Base-by-base conservation (phyloP, 2,113 vertebrate species). In the Regulus satrapa region DNA sequence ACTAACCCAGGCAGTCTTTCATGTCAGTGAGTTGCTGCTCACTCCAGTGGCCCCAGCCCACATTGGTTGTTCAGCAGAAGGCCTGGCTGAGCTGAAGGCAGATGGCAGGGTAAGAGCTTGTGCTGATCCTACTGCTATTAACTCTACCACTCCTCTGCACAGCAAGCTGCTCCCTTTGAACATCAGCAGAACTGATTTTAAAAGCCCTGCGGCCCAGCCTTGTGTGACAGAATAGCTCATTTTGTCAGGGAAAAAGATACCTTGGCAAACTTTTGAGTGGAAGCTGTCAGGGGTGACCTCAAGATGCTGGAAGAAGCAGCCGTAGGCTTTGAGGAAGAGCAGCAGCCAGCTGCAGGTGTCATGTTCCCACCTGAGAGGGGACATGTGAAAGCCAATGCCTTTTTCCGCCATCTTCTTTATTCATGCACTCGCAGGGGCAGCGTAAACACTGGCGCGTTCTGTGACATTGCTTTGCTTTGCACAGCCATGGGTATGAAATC, bases 91-190 rank as follows among this genome's bases (percentile, higher is more conserved):
- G 87, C 87, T 83, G 89, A 89, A 96, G 91, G 94, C 93, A 96
- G 94, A 95, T 96, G 94, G 93, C 63, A 80, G 89, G 79, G 78
- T 94, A 95, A 85, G 82, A 97, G 92, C 78, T 66, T 93, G 71
- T 85, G 85, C 81, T 95, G 88, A 96, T 95, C 89, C 51, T 90
- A 69, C 93, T 85, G 49, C 85, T 93, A 36, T 95, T 95, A 94
- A 92, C 82, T 94, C 67, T 76, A 82, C 89, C 67, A 88, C 91
- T 95, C 89, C 74, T 92, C 75, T 94, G 85, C 88, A 77, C 88
- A 88, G 93, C 88, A 96, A 95, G 92, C 89, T 89, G 88, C 88
- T 96, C 78, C 85, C 85, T 94, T 94, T 97, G 67, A 97, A 96
- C 95, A 92, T 88, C 89, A 96, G 74, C 92, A 96, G 89, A 95